Evolutionary conservation across 2,888 invertebrate species (phyloP).

Genomic region (Nezara viridula): DNA sequence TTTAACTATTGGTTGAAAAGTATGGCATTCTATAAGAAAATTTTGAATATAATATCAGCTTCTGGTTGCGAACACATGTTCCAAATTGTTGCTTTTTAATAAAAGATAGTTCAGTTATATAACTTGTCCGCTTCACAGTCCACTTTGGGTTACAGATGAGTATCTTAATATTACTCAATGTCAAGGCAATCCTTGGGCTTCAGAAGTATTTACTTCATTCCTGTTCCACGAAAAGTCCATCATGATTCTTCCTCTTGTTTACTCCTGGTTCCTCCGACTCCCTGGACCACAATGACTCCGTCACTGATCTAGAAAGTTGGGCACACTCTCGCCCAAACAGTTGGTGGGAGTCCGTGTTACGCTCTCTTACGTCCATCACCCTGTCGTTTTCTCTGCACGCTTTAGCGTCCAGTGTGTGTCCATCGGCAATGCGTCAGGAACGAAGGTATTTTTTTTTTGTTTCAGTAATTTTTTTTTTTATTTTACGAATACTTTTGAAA

Average conservation of each 20-base stretch:
- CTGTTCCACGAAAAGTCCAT: neutral
- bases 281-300: neutral
- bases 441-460: neutral
- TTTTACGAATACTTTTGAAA: neutral
- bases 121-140: too few species aligned
- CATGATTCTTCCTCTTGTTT: neutral
- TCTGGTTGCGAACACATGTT: too few species aligned
- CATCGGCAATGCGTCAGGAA: conserved; percentile 31
- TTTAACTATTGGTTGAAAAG: too few species aligned
- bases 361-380: conserved; percentile 41
- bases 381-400: conserved; percentile 19
- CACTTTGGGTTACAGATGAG: too few species aligned
- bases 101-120: too few species aligned
- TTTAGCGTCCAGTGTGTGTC: conserved; percentile 43
- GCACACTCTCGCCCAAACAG: neutral
- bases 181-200: too few species aligned
- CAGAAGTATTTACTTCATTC: neutral
- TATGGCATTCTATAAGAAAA: too few species aligned
- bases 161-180: too few species aligned
- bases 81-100: too few species aligned
- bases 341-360: conserved; percentile 26
- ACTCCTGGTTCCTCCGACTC: neutral
- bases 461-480: neutral
- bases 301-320: conserved; percentile 38
- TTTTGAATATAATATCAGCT: too few species aligned